Base-by-base conservation (phyloP, 2,888 invertebrate genomes). In the Acanthosepion esculentum region DNA sequence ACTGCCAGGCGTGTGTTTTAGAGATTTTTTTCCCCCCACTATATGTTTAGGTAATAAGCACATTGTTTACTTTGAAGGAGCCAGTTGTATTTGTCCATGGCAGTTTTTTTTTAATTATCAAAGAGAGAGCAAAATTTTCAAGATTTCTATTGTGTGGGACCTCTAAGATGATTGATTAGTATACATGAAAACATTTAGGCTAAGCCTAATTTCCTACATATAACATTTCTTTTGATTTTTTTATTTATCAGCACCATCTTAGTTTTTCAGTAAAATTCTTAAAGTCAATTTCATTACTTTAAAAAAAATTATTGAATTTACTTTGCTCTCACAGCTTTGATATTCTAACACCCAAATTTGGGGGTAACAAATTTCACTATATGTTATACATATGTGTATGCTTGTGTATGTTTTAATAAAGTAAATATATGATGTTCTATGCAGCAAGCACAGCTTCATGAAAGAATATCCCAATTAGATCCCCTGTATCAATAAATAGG, bases 1-100 rank as follows among this genome's bases (percentile, higher is more conserved):
- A 96, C 96, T 26, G 95, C 96, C 50, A 95, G 94, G 33, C 53
- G 64, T 48, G 92, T 92, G 23, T 50, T 92, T 48, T 92, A 50
- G 59, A 91, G 91, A 59, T 20, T 6, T 59, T 59, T 59, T 20
- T n/a, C n/a, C 20, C 20, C 20, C 23, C 23, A 5, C 59, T 23
- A 20, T 59, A 59, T 59, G 3, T 5, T 23, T 59, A 59, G 59
- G 23, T 23, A 59, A 59, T 59, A 23, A 78, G 78, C n/a, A 10
- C n/a, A 78, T 78, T 78, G 78, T 64, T 23, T 23, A 64, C 7
- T 64, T 64, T 64, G 10, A 78, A 78, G 18, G n/a, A 15, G n/a
- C 8, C 78, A 33, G n/a, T 78, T 78, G n/a, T 78, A n/a, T 78
- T 78, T 78, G 78, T 59, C 59, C 23, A 23, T 59, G 59, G 20